phyloP scores from a whole-genome alignment of 2,797 vertebrate species.

The Caiman crocodilus region DNA sequence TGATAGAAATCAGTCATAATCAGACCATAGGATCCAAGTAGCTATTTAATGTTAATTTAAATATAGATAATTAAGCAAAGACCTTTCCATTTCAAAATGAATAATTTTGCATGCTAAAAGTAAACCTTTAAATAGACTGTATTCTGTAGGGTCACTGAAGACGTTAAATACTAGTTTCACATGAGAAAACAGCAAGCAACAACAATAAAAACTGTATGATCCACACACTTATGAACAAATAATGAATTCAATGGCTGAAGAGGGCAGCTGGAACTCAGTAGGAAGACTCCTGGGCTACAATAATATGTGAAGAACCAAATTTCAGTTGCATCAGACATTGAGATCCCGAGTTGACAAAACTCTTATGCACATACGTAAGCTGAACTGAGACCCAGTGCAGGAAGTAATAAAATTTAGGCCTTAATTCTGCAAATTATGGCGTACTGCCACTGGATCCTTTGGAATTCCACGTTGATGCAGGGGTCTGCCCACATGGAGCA shows the following conservation, averaged over 20 bases:
- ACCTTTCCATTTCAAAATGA: constrained; percentile 69
- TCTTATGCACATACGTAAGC: not conserved
- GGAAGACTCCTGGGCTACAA: not conserved
- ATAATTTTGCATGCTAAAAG: constrained; percentile 43
- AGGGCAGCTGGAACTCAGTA: not conserved
- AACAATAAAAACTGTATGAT: constrained; percentile 17
- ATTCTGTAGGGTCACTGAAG: constrained; percentile 20
- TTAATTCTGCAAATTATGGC: not conserved
- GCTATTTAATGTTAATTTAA: constrained; percentile 69
- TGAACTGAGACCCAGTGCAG: not conserved
- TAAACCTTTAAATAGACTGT: constrained; percentile 10
- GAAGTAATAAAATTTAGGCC: not conserved
- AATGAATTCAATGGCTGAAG: not conserved
- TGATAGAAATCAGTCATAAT: constrained; percentile 71
- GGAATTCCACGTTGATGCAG: not conserved
- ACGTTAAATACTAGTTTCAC: constrained; percentile 53
- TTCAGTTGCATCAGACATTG: not conserved
- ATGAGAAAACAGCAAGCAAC: constrained; percentile 32
- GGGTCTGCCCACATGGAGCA: not conserved
- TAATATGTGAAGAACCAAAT: not conserved
- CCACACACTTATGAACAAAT: not conserved
- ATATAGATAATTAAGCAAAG: constrained; percentile 75
- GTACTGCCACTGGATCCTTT: not conserved
- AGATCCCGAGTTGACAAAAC: not conserved
- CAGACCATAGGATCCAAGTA: constrained; percentile 60